Evolutionary conservation across 2,113 vertebrate species (phyloP).

Genomic region (Coptodon rendalli): DNA sequence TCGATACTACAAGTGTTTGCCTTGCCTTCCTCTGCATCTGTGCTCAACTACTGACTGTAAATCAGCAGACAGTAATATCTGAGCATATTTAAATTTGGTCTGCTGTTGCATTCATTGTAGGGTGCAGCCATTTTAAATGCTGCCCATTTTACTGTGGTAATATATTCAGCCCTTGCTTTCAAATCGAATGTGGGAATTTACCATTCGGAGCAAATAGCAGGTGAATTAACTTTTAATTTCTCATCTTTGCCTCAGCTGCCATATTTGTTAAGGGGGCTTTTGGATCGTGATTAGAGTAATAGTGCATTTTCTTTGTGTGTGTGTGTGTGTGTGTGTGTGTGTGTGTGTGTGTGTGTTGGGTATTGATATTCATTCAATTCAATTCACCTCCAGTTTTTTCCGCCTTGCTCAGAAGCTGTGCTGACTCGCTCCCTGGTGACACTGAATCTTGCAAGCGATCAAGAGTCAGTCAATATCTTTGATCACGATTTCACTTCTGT

Average conservation of each 20-base stretch:
- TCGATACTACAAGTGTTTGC: not conserved
- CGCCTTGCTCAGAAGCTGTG: constrained; percentile 18
- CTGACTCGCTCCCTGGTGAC: constrained; percentile 10
- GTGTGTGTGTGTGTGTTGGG: not conserved
- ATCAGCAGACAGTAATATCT: not conserved
- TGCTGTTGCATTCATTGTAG: not conserved
- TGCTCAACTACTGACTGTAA: not conserved
- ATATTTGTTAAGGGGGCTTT: not conserved
- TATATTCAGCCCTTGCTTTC: not conserved
- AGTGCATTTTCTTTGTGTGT: not conserved
- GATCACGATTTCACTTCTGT: constrained; percentile 13
- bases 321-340: not conserved
- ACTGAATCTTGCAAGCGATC: constrained; percentile 10
- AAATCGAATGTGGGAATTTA: not conserved
- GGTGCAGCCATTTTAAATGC: not conserved
- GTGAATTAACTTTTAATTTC: constrained; percentile 26
- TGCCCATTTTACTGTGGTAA: not conserved
- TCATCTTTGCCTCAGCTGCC: not conserved
- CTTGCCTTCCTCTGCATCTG: not conserved
- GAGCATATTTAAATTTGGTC: not conserved
- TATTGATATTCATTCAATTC: constrained; percentile 26
- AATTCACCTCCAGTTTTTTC: not conserved
- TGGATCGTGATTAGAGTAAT: not conserved
- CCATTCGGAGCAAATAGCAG: constrained; percentile 22
- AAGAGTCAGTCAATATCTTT: constrained; percentile 24